Percentiles rank a stretch among this genome's conserved stretches.
Evolutionary conservation across 92 coral and sea anemone genomes (phyloP).

Genomic region (Meandrina meandrites): DNA sequence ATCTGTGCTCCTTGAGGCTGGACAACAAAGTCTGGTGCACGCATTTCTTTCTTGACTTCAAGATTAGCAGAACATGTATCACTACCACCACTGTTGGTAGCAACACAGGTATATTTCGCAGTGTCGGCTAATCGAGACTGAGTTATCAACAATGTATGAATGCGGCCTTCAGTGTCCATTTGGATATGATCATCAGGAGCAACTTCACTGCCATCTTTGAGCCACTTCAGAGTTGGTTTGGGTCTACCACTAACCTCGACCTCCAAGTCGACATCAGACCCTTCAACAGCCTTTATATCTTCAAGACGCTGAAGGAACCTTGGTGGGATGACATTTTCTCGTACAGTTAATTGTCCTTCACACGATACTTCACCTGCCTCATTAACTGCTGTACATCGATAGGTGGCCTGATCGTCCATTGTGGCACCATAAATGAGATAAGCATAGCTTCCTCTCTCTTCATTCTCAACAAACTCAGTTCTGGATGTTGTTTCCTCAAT

Average conservation of each 20-base stretch:
- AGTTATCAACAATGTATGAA: conserved; percentile 76
- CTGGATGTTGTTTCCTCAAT: conserved; percentile 67
- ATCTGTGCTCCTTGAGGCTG: conserved; percentile 64
- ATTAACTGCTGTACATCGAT: conserved; percentile 80
- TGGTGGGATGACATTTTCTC: conserved; percentile 61
- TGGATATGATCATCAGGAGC: conserved; percentile 56
- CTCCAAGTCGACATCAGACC: conserved; percentile 76
- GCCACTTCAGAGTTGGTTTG: conserved; percentile 85
- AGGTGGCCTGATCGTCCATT: conserved; percentile 77
- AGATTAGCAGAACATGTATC: conserved; percentile 78
- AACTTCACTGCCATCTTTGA: conserved; percentile 76
- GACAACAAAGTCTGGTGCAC: conserved; percentile 69
- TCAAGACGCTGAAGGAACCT: conserved; percentile 86
- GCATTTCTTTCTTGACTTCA: conserved; percentile 73
- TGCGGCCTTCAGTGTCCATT: conserved; percentile 70
- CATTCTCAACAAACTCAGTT: conserved; percentile 68
- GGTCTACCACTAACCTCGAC: conserved; percentile 92
- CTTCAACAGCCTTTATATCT: conserved; percentile 76
- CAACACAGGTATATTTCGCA: conserved; percentile 89
- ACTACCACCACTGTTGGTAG: conserved; percentile 84
- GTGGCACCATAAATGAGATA: conserved; percentile 63
- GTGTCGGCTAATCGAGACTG: conserved; percentile 70
- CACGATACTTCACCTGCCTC: conserved; percentile 71
- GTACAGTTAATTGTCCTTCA: conserved; percentile 57
- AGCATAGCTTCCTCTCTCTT: conserved; percentile 65